A percentile compares a stretch with the other conserved stretches of the same genome.
Conservation (phyloP, 2,113 vertebrate genomes). For the Psephotus haematonotus region DNA sequence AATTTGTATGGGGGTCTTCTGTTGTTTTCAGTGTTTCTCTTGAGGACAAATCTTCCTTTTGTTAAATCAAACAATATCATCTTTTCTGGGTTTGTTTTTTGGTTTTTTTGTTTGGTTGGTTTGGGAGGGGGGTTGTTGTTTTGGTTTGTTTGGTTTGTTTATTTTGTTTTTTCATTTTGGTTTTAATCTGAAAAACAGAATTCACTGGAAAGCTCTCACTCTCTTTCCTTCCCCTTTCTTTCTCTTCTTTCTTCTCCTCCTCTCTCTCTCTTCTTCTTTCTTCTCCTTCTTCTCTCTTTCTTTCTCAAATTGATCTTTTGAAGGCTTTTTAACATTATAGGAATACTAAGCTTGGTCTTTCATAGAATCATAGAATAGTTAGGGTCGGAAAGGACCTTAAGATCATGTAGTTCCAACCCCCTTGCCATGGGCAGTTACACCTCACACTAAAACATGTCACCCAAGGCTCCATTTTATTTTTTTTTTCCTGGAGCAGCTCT, state of each 20-base stretch:
- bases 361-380: background rate
- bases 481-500: background rate
- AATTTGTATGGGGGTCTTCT: background rate
- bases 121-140: too few relatives aligned
- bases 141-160: too few relatives aligned
- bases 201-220: background rate
- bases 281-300: background rate
- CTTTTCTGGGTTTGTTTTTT: too few relatives aligned
- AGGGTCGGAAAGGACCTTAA: background rate
- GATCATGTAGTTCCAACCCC: background rate
- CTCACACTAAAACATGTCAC: background rate
- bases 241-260: too few relatives aligned
- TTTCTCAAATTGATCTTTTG: background rate
- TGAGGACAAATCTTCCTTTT: background rate
- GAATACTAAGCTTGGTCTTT: too few relatives aligned
- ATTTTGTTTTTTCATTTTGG: background rate
- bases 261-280: too few relatives aligned
- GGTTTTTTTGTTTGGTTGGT: too few relatives aligned
- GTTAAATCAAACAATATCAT: background rate
- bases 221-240: background rate
- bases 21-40: background rate
- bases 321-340: too few relatives aligned
- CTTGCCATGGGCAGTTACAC: background rate
- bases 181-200: background rate
- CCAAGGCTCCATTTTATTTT: background rate